Conservation (phyloP, 92 coral and sea anemone species). For the Porites lobata region DNA sequence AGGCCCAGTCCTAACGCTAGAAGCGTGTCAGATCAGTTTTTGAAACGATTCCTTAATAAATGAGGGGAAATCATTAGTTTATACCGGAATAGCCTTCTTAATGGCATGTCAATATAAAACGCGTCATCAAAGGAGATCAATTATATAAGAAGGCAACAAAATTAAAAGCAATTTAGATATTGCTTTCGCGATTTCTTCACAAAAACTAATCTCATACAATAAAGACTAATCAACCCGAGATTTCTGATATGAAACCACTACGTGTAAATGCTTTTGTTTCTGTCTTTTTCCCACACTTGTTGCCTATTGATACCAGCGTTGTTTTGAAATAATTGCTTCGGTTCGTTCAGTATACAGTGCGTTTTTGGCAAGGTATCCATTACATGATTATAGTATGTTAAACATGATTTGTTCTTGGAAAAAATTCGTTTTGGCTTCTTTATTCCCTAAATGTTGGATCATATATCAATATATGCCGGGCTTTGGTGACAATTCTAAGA, state of each 20-base stretch:
- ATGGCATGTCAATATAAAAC: background rate
- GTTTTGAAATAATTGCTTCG: background rate
- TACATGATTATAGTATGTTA: background rate
- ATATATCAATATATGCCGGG: background rate
- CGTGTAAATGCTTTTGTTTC: background rate
- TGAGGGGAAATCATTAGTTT: background rate
- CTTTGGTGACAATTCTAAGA: no score
- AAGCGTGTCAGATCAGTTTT: no score
- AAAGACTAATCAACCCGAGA: background rate
- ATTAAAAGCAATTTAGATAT: conserved; percentile 5
- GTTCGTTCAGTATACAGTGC: background rate
- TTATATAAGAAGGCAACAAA: background rate
- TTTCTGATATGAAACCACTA: conserved; percentile 1
- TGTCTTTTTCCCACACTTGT: conserved; percentile 5
- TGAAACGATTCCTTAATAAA: no score
- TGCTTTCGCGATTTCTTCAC: background rate
- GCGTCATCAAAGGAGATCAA: background rate
- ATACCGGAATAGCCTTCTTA: conserved; percentile 8
- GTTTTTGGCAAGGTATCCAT: background rate
- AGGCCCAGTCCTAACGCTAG: no score
- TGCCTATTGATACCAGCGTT: background rate
- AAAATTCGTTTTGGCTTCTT: no score
- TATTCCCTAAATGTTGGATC: no score
- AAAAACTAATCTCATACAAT: background rate
- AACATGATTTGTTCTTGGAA: background rate